phyloP scores from a whole-genome alignment of 2,888 invertebrate species.

The Liposcelis brunnea region DNA sequence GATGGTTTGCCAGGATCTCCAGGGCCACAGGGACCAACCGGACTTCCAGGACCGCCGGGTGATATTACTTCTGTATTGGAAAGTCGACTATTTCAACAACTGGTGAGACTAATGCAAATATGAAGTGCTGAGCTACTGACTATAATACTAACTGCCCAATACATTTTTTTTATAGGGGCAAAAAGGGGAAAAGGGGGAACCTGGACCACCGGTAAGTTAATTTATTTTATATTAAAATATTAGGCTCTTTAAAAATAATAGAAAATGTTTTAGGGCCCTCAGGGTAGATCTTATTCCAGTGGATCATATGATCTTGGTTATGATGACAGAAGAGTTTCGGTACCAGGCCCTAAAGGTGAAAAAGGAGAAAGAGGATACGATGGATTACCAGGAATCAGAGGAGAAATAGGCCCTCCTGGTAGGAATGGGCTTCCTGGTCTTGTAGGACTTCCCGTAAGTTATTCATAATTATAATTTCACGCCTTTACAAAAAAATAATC shows the following conservation, averaged over 20 bases:
- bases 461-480: neutral
- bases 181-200: slow-evolving; percentile 14
- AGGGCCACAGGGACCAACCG: slow-evolving; percentile 32
- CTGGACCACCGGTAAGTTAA: slow-evolving; percentile 11
- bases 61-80: slow-evolving; percentile 4
- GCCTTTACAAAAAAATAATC: no score
- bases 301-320: slow-evolving; percentile 10
- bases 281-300: slow-evolving; percentile 20
- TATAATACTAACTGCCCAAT: slow-evolving; percentile 6
- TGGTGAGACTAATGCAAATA: slow-evolving; percentile 23
- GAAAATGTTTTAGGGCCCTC: slow-evolving; percentile 20
- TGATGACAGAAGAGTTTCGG: neutral
- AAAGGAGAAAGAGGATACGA: slow-evolving; percentile 27
- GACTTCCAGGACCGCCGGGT: slow-evolving; percentile 16
- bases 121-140: neutral
- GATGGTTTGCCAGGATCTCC: slow-evolving; percentile 30
- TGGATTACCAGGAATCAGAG: slow-evolving; percentile 18
- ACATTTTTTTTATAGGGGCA: slow-evolving; percentile 16
- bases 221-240: no score
- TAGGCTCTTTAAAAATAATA: no score
- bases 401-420: slow-evolving; percentile 11
- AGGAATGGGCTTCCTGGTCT: neutral
- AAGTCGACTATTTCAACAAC: slow-evolving; percentile 24
- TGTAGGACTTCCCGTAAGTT: neutral
- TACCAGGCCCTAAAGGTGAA: slow-evolving; percentile 24